Conservation (phyloP, 2,113 vertebrate genomes). For the Myxocyprinus asiaticus region DNA sequence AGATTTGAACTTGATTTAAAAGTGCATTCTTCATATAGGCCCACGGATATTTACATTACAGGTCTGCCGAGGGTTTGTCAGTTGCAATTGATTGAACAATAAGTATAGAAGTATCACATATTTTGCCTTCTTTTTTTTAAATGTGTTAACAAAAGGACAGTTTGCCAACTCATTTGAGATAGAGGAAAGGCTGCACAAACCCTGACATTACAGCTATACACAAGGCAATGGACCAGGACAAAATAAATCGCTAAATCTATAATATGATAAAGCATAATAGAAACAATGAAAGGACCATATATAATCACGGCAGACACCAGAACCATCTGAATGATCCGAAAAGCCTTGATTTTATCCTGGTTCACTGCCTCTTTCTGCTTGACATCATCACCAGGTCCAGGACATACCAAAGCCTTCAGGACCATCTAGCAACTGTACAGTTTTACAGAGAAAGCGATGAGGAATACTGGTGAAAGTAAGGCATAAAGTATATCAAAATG, state of each 20-base stretch:
- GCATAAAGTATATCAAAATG: not conserved
- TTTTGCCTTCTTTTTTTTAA: too few species aligned
- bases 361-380: not conserved
- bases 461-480: not conserved
- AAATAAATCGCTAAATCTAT: not conserved
- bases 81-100: too few species aligned
- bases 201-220: not conserved
- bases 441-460: not conserved
- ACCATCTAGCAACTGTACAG: conserved; percentile 28
- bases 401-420: conserved; percentile 28
- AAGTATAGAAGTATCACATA: too few species aligned
- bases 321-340: conserved; percentile 31
- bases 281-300: not conserved
- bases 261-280: conserved; percentile 14
- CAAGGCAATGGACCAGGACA: not conserved
- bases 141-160: not conserved
- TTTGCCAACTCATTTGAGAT: conserved; percentile 36
- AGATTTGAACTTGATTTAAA: too few species aligned
- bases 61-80: too few species aligned
- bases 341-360: conserved; percentile 38
- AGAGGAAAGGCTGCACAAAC: conserved; percentile 28
- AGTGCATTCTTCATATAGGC: too few species aligned
- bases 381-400: not conserved
- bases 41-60: too few species aligned
- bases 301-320: conserved; percentile 12